phyloP scores from a whole-genome alignment of 2,113 vertebrate species.

The Rhinichthys klamathensis region DNA sequence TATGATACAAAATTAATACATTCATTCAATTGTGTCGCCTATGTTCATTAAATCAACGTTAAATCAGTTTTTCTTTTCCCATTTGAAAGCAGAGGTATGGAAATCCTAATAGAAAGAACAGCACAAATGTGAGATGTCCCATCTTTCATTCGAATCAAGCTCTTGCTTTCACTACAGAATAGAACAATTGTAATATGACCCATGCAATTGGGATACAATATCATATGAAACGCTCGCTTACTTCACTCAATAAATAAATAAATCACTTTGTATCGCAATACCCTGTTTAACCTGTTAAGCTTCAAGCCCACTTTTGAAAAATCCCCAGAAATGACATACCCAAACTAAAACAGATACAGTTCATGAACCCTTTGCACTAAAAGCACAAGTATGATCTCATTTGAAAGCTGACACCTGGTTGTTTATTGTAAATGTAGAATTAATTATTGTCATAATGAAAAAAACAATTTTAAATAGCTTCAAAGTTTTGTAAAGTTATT shows the following conservation, averaged over 20 bases:
- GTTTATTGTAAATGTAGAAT: too few species aligned
- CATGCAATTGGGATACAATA: slow-evolving; percentile 8
- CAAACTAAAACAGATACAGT: too few species aligned
- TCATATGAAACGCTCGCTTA: slow-evolving; percentile 7
- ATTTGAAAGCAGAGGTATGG: neutral
- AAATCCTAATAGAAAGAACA: neutral
- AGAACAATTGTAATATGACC: slow-evolving; percentile 24
- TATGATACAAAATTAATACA: neutral
- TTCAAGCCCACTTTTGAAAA: too few species aligned
- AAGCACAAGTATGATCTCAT: too few species aligned
- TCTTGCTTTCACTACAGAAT: neutral
- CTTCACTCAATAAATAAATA: slow-evolving; percentile 33
- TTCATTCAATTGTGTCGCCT: neutral
- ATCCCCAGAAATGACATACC: too few species aligned
- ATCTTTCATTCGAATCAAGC: neutral
- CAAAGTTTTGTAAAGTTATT: too few species aligned
- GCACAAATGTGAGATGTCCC: slow-evolving; percentile 8
- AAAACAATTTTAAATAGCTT: too few species aligned
- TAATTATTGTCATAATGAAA: too few species aligned
- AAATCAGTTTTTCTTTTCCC: neutral
- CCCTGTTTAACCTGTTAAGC: too few species aligned
- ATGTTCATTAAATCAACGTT: neutral
- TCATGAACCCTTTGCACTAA: too few species aligned
- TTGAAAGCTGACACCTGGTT: too few species aligned
- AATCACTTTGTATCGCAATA: neutral